Evolutionary conservation across 2,113 vertebrate species (phyloP).

Genomic region (human (Homo sapiens)): GRCh38 chr1:7008001-7008500

Average conservation of each 20-base stretch:
- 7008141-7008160: not conserved
- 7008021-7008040: fast-evolving
- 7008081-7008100: not conserved
- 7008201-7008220: fast-evolving
- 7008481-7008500: fast-evolving
- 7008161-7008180: not conserved
- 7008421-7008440: not conserved
- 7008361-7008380: not conserved
- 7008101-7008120: not conserved
- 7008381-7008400: not conserved
- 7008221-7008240: not conserved
- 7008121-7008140: not conserved
- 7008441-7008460: not conserved
- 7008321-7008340: not conserved
- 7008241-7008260: fast-evolving
- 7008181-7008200: not conserved
- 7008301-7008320: not conserved
- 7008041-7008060: not conserved
- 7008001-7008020: not conserved
- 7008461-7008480: not conserved
- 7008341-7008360: fast-evolving
- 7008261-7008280: not conserved
- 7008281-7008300: fast-evolving
- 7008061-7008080: not conserved
- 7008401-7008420: too few relatives aligned